phyloP scores from a whole-genome alignment of 2,113 vertebrate species.

The Megaleporinus macrocephalus region DNA sequence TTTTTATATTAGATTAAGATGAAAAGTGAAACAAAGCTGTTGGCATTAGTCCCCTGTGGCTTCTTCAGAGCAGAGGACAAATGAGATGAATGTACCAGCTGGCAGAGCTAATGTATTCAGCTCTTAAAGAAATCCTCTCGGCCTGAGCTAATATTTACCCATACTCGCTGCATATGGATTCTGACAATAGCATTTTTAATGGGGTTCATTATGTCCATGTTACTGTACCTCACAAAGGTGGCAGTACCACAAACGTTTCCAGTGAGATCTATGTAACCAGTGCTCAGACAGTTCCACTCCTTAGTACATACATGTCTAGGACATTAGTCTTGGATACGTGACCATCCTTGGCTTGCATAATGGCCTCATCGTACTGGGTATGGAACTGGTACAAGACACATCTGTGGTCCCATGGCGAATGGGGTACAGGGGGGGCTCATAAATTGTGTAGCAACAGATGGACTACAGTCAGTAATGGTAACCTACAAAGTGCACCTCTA shows the following conservation, averaged over 20 bases:
- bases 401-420: no score
- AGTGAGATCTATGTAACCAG: no score
- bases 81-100: conserved; percentile 50
- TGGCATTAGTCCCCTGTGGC: conserved; percentile 48
- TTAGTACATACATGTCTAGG: no score
- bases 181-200: conserved; percentile 8
- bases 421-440: no score
- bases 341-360: no score
- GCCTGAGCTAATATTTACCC: conserved; percentile 39
- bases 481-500: no score
- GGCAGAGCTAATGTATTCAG: conserved; percentile 49
- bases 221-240: background rate
- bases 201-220: background rate
- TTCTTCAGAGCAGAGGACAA: conserved; percentile 42
- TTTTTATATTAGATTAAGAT: conserved; percentile 54
- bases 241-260: background rate
- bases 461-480: no score
- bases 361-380: no score
- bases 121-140: conserved; percentile 23
- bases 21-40: conserved; percentile 51
- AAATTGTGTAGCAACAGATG: no score
- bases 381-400: no score
- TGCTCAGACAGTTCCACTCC: no score
- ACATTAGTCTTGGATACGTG: no score
- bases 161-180: conserved; percentile 31